These are phyloP conservation scores for Temnothorax unifasciatus DNA, from an alignment of 2,888 invertebrate genomes.

Conservation along the genomic window DNA sequence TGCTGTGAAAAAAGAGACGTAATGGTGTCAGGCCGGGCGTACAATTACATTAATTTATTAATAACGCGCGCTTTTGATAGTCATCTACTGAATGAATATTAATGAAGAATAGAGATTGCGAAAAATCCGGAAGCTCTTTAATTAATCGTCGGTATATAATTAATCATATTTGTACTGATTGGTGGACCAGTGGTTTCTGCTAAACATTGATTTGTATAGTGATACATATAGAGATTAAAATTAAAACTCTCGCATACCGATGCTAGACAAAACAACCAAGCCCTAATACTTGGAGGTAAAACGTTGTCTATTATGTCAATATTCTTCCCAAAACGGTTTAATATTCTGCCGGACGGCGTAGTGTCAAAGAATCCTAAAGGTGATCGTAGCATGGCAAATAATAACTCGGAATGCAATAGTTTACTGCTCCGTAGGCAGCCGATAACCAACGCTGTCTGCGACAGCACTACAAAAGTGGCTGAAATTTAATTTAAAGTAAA, in stretches of 20 bases:
- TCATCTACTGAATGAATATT: conserved; percentile 8
- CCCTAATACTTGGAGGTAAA: conserved; percentile 91
- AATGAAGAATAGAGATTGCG: conserved; percentile 11
- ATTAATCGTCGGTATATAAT: conserved; percentile 15
- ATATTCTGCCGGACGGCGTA: conserved; percentile 92
- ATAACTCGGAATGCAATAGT: conserved; percentile 89
- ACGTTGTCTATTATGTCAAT: conserved; percentile 91
- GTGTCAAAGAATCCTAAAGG: conserved; percentile 93
- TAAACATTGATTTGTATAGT: conserved; percentile 23
- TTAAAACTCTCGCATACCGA: conserved; percentile 83
- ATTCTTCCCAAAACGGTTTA: conserved; percentile 93
- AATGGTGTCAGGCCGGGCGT: background rate
- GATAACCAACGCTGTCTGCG: conserved; percentile 82
- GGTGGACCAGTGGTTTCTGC: conserved; percentile 74
- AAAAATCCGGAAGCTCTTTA: conserved; percentile 7
- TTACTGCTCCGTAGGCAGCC: conserved; percentile 85
- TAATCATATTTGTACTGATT: conserved; percentile 77
- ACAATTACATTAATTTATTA: conserved; percentile 26
- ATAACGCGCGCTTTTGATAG: background rate
- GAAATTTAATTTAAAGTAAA: conserved; percentile 79
- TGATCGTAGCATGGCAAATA: conserved; percentile 90
- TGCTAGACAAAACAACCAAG: conserved; percentile 87
- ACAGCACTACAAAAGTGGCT: conserved; percentile 83
- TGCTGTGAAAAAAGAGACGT: background rate
- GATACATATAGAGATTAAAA: conserved; percentile 65